phyloP scores from a whole-genome alignment of 1,140 invertebrate genomes.

The Drosophila novamexicana region DNA sequence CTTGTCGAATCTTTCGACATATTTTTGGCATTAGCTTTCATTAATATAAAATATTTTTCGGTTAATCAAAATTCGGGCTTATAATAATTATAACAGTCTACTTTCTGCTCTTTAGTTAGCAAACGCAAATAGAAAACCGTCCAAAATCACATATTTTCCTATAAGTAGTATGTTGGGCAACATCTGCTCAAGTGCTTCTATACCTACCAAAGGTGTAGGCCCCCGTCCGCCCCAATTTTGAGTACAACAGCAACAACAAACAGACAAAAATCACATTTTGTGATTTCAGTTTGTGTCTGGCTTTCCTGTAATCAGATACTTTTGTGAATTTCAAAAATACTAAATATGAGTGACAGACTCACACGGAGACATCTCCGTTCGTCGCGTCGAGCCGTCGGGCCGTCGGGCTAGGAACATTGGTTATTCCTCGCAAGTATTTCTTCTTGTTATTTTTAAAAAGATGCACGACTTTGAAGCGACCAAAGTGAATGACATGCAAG shows the following conservation, averaged over 20 bases:
- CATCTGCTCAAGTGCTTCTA: constrained; percentile 53
- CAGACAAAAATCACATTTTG: constrained; percentile 71
- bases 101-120: background rate
- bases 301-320: constrained; percentile 83
- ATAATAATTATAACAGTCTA: background rate
- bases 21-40: too few relatives aligned
- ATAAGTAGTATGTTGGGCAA: constrained; percentile 35
- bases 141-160: constrained; percentile 18
- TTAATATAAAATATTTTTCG: too few relatives aligned
- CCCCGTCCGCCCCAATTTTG: constrained; percentile 52
- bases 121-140: background rate
- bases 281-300: constrained; percentile 80
- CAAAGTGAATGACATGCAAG: constrained; percentile 75
- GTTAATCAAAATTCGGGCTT: background rate
- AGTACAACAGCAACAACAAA: constrained; percentile 7
- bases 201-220: constrained; percentile 45
- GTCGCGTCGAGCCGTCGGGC: background rate
- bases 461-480: constrained; percentile 70
- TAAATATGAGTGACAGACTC: constrained; percentile 80
- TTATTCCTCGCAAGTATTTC: constrained; percentile 55
- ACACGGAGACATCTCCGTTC: constrained; percentile 43
- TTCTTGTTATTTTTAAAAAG: constrained; percentile 78
- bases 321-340: constrained; percentile 83
- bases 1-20: too few relatives aligned
- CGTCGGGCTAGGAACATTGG: constrained; percentile 43